A percentile compares a stretch with the other conserved stretches of the same genome.
These are phyloP conservation scores for Megaceryle maxima DNA, from an alignment of 2,113 vertebrate species.

Conservation along the genomic window DNA sequence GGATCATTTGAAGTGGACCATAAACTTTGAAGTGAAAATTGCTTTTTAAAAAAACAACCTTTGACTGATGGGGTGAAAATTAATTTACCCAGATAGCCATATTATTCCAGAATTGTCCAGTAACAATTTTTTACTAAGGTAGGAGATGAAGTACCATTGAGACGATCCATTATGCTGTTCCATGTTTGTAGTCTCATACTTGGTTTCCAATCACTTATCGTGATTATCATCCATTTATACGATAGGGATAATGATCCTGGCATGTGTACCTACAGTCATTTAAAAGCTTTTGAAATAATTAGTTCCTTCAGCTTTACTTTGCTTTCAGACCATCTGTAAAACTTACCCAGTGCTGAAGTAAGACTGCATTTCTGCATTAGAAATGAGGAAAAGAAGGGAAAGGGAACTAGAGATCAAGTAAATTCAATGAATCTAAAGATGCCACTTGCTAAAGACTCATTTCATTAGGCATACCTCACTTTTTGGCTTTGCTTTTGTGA, in stretches of 20 bases:
- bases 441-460: neutral
- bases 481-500: neutral
- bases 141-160: neutral
- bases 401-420: neutral
- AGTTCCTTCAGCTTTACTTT: neutral
- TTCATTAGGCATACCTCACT: neutral
- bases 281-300: neutral
- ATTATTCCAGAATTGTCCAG: neutral
- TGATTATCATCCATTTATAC: neutral
- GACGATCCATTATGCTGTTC: neutral
- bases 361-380: neutral
- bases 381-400: neutral
- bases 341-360: neutral
- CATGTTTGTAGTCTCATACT: neutral
- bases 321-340: neutral
- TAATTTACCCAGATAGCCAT: neutral
- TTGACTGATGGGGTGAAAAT: neutral
- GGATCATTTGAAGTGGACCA: neutral
- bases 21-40: neutral
- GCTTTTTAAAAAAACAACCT: neutral
- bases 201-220: neutral
- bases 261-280: neutral
- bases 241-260: neutral
- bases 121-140: neutral
- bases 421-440: neutral